These are phyloP conservation scores for Rhabdornis inornatus DNA, from an alignment of 2,113 vertebrate genomes.

Conservation along the genomic window DNA sequence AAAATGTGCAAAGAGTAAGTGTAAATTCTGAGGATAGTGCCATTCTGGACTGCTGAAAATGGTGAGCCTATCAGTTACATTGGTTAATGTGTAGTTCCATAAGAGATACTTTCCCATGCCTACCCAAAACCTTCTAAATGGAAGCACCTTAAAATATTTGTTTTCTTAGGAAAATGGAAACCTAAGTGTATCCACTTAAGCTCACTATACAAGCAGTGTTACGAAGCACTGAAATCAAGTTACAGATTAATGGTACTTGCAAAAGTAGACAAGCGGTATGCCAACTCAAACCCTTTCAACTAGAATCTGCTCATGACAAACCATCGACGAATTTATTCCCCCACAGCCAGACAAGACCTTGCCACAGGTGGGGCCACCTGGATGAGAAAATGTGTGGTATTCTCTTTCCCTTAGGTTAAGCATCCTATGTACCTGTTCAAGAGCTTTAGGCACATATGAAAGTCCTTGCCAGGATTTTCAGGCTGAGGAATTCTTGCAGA, in stretches of 20 bases:
- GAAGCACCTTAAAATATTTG: neutral
- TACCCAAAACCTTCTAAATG: neutral
- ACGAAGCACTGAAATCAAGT: neutral
- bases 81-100: neutral
- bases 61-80: neutral
- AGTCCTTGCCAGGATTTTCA: conserved; percentile 71
- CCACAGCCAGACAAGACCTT: neutral
- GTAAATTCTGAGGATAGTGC: neutral
- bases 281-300: neutral
- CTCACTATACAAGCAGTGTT: neutral
- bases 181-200: neutral
- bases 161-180: neutral
- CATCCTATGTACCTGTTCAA: neutral
- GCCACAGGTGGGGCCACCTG: neutral
- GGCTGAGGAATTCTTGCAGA: conserved; percentile 80
- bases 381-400: neutral
- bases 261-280: neutral
- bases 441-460: neutral
- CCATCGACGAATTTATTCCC: neutral
- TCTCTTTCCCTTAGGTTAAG: neutral
- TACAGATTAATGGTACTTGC: neutral
- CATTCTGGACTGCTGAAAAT: neutral
- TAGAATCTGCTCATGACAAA: neutral
- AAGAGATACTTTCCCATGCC: neutral
- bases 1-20: neutral